phyloP scores from a whole-genome alignment of 1,140 invertebrate genomes.

The Drosophila baimaii region DNA sequence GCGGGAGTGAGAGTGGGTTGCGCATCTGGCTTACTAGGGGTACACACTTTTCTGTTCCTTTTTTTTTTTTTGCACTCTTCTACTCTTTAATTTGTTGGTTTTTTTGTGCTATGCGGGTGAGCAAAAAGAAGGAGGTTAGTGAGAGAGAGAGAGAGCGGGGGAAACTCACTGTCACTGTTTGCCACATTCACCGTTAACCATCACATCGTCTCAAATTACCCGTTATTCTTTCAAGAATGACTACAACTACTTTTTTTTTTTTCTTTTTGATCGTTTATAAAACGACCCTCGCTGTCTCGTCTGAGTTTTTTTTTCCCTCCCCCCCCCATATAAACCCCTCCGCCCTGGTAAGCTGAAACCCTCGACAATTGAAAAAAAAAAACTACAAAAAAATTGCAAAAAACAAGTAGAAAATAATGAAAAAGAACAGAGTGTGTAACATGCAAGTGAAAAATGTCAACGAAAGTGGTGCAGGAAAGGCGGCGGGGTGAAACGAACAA shows the following conservation, averaged over 20 bases:
- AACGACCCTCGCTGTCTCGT: constrained; percentile 37
- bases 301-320: constrained; percentile 2
- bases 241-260: constrained; percentile 17
- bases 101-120: constrained; percentile 13
- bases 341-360: constrained; percentile 29
- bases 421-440: constrained; percentile 25
- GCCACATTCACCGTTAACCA: constrained; percentile 50
- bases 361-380: constrained; percentile 22
- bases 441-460: constrained; percentile 48
- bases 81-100: constrained; percentile 3
- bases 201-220: constrained; percentile 34
- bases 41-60: constrained; percentile 18
- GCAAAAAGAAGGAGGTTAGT: neutral
- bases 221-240: constrained; percentile 17
- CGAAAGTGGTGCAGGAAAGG: constrained; percentile 53
- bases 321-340: too few species aligned
- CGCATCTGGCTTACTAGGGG: constrained; percentile 39
- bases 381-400: neutral
- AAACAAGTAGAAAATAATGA: constrained; percentile 7
- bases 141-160: neutral
- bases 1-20: constrained; percentile 5
- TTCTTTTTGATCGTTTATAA: constrained; percentile 19
- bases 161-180: constrained; percentile 22
- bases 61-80: neutral
- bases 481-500: constrained; percentile 8